Percentiles rank a stretch among this genome's conserved stretches.
These are phyloP conservation scores for Turdus rufiventris DNA, from an alignment of 2,113 vertebrate species.

Conservation along the genomic window DNA sequence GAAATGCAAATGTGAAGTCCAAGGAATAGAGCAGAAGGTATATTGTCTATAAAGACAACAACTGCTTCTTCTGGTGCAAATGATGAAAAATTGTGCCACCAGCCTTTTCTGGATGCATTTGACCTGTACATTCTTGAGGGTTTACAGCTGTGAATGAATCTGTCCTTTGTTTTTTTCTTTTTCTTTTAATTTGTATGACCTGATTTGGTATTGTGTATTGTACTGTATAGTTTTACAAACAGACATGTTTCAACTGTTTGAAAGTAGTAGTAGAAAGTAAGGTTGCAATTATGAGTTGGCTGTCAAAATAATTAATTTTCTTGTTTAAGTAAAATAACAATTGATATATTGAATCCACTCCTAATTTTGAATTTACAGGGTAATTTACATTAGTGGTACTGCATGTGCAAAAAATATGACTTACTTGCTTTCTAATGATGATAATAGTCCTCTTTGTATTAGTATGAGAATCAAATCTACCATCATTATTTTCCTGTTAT, in stretches of 20 bases:
- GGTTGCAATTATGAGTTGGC: neutral
- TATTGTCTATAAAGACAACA: neutral
- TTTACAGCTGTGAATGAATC: neutral
- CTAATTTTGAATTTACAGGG: neutral
- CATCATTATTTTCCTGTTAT: neutral
- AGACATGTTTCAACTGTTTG: neutral
- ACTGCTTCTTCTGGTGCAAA: neutral
- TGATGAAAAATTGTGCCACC: neutral
- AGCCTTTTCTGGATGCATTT: neutral
- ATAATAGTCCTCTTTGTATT: neutral
- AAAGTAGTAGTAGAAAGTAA: neutral
- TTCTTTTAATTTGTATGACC: neutral
- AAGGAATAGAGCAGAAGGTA: neutral
- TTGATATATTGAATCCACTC: neutral
- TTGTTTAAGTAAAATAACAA: neutral
- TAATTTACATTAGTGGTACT: neutral
- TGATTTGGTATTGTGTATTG: neutral
- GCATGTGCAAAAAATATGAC: neutral
- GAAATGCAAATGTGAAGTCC: neutral
- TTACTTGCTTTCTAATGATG: neutral
- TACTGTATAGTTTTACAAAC: neutral
- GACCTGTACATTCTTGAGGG: neutral
- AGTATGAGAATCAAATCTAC: neutral
- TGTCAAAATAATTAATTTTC: neutral
- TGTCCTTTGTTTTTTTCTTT: neutral